Evolutionary conservation across 2,797 vertebrate species (phyloP).

Genomic region (Peromyscus attwateri): DNA sequence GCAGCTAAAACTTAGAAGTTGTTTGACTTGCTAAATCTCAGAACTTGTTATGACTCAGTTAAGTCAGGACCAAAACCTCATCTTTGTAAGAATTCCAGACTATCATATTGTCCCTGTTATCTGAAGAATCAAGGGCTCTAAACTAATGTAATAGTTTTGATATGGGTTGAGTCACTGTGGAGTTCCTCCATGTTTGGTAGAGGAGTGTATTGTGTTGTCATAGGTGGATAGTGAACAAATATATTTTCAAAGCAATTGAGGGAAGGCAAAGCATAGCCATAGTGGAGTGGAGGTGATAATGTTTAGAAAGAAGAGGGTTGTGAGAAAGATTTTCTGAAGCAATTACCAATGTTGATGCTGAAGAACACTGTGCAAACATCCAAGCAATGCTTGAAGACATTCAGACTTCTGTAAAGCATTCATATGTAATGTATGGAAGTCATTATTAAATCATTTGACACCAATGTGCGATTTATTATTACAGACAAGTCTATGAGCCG

Average conservation of each 20-base stretch:
- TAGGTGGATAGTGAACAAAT: constrained; percentile 73
- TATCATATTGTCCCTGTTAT: neutral
- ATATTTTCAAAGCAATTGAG: neutral
- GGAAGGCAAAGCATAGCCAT: neutral
- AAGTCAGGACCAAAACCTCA: neutral
- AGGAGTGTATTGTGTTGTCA: constrained; percentile 83
- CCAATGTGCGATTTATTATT: neutral
- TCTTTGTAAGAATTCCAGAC: neutral
- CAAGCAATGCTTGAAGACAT: neutral
- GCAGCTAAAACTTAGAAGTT: neutral
- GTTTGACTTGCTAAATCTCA: neutral
- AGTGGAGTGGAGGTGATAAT: neutral
- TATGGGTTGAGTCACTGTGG: constrained; percentile 69
- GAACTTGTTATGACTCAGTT: constrained; percentile 17
- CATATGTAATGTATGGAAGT: neutral
- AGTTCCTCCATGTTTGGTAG: constrained; percentile 66
- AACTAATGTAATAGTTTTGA: constrained; percentile 67
- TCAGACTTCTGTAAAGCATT: neutral
- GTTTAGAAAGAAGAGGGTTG: neutral
- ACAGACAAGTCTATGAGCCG: neutral
- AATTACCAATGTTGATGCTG: neutral
- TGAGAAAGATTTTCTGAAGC: neutral
- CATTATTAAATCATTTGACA: neutral
- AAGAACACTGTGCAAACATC: neutral
- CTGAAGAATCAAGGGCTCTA: constrained; percentile 16